Evolutionary conservation across 1,140 invertebrate species (phyloP), one percentile per base, ranked within the genome.

Genomic region (Euglossa dilemma): DNA sequence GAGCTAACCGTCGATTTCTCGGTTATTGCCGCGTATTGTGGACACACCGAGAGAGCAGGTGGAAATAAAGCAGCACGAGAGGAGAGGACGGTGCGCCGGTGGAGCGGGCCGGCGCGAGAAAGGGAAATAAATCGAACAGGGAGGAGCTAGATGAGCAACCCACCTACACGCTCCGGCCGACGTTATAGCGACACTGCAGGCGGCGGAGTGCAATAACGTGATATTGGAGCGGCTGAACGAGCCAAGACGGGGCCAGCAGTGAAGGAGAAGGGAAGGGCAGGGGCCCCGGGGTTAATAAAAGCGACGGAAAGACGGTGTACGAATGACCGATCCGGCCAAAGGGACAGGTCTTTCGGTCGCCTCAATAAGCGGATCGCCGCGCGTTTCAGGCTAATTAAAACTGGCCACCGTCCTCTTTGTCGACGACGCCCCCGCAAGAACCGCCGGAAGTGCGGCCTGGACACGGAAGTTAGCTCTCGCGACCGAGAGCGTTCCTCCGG

Each of bases 1-100:
- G 88, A 88, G 84, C 80, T 86, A 86, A 89, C 87, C 87, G 87
- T 88, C 87, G 87, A 89, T 89, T 89, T 81, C 87, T 84, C 87
- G 87, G 87, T 88, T 89, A 89, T 89, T 89, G 84, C 87, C 54
- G 72, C 80, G 84, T 67, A 88, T 89, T 84, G 87, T 88, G 87
- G 87, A 88, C 87, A 84, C 88, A 59, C 45, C 45, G 8, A 63
- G 86, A 83, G 87, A 79, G 84, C 87, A 89, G 87, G 87, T 89
- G 87, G 77, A 89, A 86, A 88, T 88, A 89, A 88, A 89, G 84
- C 75, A 80, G 63, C 80, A 56, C 36, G 80, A 78, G 50, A 76
- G 61, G 69, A 56, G 56, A 66, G 11, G 72, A 43, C 78, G 47
- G 52, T 78, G 18, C 56, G 11, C 25, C 14, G 36, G 50, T 71